phyloP scores from a whole-genome alignment of 2,113 vertebrate species.

The Empidonax alnorum region DNA sequence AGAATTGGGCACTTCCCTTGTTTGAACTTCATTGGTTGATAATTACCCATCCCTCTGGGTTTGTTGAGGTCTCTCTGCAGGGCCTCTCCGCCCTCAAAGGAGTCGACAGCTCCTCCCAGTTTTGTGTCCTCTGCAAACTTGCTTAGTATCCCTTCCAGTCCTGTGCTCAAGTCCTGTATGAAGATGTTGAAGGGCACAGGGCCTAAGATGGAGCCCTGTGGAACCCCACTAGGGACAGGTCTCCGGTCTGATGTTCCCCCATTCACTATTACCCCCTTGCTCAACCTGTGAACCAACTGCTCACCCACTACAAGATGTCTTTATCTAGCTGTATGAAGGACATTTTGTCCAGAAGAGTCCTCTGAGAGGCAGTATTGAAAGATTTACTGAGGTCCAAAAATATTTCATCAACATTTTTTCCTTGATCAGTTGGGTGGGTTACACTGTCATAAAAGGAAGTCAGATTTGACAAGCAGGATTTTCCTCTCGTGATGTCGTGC shows the following conservation, averaged over 20 bases:
- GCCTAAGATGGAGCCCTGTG: not conserved
- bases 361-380: not conserved
- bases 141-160: not conserved
- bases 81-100: not conserved
- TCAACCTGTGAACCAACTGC: not conserved
- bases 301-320: not conserved
- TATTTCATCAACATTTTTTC: not conserved
- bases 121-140: not conserved
- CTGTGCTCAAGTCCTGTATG: not conserved
- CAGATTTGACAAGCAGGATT: not conserved
- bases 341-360: not conserved
- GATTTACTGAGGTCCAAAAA: not conserved
- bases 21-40: not conserved
- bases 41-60: not conserved
- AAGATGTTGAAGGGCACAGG: not conserved
- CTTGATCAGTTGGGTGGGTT: not conserved
- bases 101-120: not conserved
- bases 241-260: too few relatives aligned
- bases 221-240: too few relatives aligned
- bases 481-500: not conserved
- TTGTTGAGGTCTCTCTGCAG: not conserved
- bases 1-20: not conserved
- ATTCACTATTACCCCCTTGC: not conserved
- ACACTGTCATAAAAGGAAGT: not conserved
- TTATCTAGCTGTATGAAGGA: not conserved